Evolutionary conservation across 2,797 vertebrate species (phyloP), one percentile per base, ranked within the genome.

Genomic region (Hybognathus amarus): DNA sequence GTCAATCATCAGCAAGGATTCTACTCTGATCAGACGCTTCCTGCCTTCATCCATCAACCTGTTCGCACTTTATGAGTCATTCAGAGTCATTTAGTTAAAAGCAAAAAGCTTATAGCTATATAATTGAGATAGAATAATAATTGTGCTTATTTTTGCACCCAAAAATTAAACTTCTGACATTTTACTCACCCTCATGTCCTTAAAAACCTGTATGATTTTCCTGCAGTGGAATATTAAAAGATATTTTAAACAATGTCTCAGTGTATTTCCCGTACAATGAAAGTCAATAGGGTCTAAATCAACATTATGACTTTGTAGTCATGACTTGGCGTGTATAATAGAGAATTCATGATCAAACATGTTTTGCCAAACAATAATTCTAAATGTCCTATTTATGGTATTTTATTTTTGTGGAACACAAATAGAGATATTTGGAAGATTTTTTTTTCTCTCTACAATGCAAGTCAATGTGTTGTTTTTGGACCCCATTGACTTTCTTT

Each of bases 41-140:
- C 85, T 87, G 81, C 50, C 81, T 54, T 54, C 47, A 83, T 83
- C 61, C 30, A 67, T 87, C 73, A 76, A 79, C 80, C 63, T 87
- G 82, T 87, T 85, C 74, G 61, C 71, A 68, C 77, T 75, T 86
- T 77, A 59, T 78, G 67, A 83, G 56, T 79, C 82, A 67, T 80
- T 61, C 67, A 45, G 50, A 79, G 69, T 71, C 52, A 76, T 83
- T 80, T 83, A 78, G 61, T 70, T 56, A 3, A n/a, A 33, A 73
- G 22, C 61, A 77, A 50, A 82, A 42, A 42, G n/a, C n/a, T n/a
- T n/a, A n/a, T n/a, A 33, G 17, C 6, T 12, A n/a, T 20, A 9
- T 42, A 76, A 33, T 54, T 54, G 9, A 63, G 17, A 30, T 6
- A 76, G 0, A 77, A 42, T 61, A 20, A 61, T 45, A 27, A 17